Evolutionary conservation across 2,113 vertebrate species (phyloP), one percentile per base, ranked within the genome.

Genomic region (Pipra filicauda): DNA sequence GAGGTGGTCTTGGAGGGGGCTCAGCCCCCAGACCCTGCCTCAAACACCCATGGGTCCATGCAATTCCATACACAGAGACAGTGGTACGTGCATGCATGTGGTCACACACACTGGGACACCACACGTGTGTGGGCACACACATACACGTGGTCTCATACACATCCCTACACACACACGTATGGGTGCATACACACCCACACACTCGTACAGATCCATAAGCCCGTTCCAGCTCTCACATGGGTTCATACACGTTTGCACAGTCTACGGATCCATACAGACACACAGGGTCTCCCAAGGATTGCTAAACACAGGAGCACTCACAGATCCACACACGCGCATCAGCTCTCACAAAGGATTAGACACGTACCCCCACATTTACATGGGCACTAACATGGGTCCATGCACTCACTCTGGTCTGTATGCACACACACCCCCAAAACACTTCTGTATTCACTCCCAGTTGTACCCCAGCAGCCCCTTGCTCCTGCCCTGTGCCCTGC

Each of bases 121-220:
- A 41, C 24, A 19, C 0, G 0, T 33, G 0, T 1, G 3, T n/a
- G 51, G 6, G 39, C 35, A 21, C 46, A 37, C 13, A 31, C 21
- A 43, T 11, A 31, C 1, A 0, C 12, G 5, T 1, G 2, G 37
- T 33, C 43, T 35, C 33, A 33, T 11, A 24, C 39, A 21, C 54
- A 48, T 30, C 9, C 11, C 30, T 30, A n/a, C 14, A 48, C 41
- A 7, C 28, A 55, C 30, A 55, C 19, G 31, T 33, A 48, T 48
- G 11, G 52, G 18, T 22, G 8, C n/a, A 35, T 11, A 23, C 31
- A 27, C 57, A 57, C 37, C 13, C 4, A 8, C 0, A 0, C 4
- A 7, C 28, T 54, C 11, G 8, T 17, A 54, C 0, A 41, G 39
- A 54, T 26, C 62, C 19, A 24, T 15, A 35, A 26, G 26, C 46